Conservation (phyloP, 2,888 invertebrate species). For the Chelonus formosanus region DNA sequence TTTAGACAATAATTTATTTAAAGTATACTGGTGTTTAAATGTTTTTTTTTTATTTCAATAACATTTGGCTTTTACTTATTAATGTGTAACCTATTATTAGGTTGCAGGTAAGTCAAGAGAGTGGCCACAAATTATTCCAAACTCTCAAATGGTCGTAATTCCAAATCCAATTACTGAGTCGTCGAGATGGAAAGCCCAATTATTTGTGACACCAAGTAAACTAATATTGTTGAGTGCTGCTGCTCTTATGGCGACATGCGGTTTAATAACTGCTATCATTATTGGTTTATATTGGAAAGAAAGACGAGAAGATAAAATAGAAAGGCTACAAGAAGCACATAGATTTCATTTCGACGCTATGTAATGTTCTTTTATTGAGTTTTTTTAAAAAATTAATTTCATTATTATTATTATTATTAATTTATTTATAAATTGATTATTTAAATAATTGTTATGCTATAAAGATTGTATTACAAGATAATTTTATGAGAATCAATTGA, state of each 20-base stretch:
- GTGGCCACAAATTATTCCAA: constrained; percentile 95
- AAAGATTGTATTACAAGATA: too few species aligned
- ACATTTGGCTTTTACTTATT: too few species aligned
- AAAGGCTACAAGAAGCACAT: constrained; percentile 81
- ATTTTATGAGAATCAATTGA: too few species aligned
- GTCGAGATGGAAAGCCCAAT: constrained; percentile 84
- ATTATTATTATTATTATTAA: too few species aligned
- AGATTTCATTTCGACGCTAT: constrained; percentile 88
- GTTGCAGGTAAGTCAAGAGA: constrained; percentile 68
- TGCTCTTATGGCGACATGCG: constrained; percentile 86
- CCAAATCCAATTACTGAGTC: constrained; percentile 84
- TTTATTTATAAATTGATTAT: constrained; percentile 27
- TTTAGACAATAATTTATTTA: too few species aligned
- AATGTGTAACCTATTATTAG: constrained; percentile 37
- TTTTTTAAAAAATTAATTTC: too few species aligned
- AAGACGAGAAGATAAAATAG: constrained; percentile 80
- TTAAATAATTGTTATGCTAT: not conserved
- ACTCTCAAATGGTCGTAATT: constrained; percentile 96
- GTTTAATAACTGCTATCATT: constrained; percentile 85
- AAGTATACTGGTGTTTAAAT: too few species aligned
- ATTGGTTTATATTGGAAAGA: constrained; percentile 90
- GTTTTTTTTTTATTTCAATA: too few species aligned
- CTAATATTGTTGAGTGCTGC: constrained; percentile 90
- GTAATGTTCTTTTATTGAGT: constrained; percentile 64
- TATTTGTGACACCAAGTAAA: constrained; percentile 95